Evolutionary conservation across 2,113 vertebrate species (phyloP).

Genomic region (Dunckerocampus dactyliophorus): DNA sequence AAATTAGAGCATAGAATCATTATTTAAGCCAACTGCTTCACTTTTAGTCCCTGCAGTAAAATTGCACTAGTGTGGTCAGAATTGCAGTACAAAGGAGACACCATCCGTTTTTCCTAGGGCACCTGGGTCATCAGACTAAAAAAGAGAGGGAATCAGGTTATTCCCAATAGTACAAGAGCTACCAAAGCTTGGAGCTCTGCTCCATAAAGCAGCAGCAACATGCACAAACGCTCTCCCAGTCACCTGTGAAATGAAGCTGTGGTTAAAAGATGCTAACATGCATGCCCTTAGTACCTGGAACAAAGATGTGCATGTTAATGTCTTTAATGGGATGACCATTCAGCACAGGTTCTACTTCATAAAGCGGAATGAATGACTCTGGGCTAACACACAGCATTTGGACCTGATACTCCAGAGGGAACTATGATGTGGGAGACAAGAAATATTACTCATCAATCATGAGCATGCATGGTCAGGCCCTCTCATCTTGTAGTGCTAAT

Average conservation of each 20-base stretch:
- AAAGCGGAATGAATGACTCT: slow-evolving; percentile 51
- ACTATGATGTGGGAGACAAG: slow-evolving; percentile 47
- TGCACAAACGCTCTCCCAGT: slow-evolving; percentile 13
- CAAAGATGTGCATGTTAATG: slow-evolving; percentile 37
- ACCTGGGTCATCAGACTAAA: slow-evolving; percentile 33
- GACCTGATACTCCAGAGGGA: slow-evolving; percentile 40
- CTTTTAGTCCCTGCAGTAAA: slow-evolving; percentile 42
- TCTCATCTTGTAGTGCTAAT: slow-evolving; percentile 39
- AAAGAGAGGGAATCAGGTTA: slow-evolving; percentile 22
- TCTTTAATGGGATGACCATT: slow-evolving; percentile 37
- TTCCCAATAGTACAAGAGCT: slow-evolving; percentile 3
- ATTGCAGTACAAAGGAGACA: slow-evolving; percentile 51
- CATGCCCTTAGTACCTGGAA: slow-evolving; percentile 22
- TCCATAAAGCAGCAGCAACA: slow-evolving; percentile 18
- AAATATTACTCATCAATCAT: slow-evolving; percentile 54
- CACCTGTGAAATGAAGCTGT: slow-evolving; percentile 46
- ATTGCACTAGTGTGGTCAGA: slow-evolving; percentile 28
- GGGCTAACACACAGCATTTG: slow-evolving; percentile 51
- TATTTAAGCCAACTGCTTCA: slow-evolving; percentile 52
- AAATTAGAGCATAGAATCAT: slow-evolving; percentile 57
- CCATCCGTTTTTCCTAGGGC: slow-evolving; percentile 24
- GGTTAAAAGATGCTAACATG: slow-evolving; percentile 27
- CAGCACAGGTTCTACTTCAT: slow-evolving; percentile 50
- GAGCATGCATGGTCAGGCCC: slow-evolving; percentile 26
- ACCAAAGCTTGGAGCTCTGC: slow-evolving; percentile 8